Percentiles rank a stretch among this genome's conserved stretches.
Evolutionary conservation across 2,888 invertebrate species (phyloP).

Genomic region (Epinotia ramella): DNA sequence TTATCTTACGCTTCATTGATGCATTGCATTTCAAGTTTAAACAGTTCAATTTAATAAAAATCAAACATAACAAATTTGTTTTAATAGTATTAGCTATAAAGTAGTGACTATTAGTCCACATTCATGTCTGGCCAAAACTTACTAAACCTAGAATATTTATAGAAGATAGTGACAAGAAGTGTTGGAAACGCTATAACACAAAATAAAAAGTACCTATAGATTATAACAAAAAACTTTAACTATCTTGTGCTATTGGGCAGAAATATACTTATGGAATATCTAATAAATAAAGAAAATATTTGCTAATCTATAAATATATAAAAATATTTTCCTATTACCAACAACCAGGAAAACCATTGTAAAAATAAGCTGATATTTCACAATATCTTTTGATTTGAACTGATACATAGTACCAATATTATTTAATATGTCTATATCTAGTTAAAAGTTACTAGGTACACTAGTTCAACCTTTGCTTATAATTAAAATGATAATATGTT

Average conservation of each 20-base stretch:
- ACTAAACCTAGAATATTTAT: slow-evolving; percentile 56
- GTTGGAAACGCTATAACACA: slow-evolving; percentile 31
- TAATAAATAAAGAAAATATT: slow-evolving; percentile 37
- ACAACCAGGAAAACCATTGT: slow-evolving; percentile 37
- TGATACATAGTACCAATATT: slow-evolving; percentile 75
- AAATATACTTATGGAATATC: slow-evolving; percentile 18
- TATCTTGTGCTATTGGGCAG: slow-evolving; percentile 24
- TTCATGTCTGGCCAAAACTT: slow-evolving; percentile 71
- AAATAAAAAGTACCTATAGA: slow-evolving; percentile 29
- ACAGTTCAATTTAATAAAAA: slow-evolving; percentile 84
- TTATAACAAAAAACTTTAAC: slow-evolving; percentile 30
- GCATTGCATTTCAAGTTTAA: slow-evolving; percentile 82
- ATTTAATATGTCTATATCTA: slow-evolving; percentile 47
- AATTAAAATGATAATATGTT: slow-evolving; percentile 25
- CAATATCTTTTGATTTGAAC: slow-evolving; percentile 30
- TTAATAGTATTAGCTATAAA: slow-evolving; percentile 60
- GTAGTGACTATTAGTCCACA: slow-evolving; percentile 70
- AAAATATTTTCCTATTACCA: slow-evolving; percentile 43
- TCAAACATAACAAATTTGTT: slow-evolving; percentile 77
- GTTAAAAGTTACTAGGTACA: slow-evolving; percentile 46
- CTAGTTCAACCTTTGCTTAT: slow-evolving; percentile 31
- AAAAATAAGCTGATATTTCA: slow-evolving; percentile 35
- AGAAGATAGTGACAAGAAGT: slow-evolving; percentile 31
- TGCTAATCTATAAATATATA: slow-evolving; percentile 42
- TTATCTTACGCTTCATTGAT: slow-evolving; percentile 83